Percentiles rank a stretch among this genome's conserved stretches.
phyloP scores from a whole-genome alignment of 37 sponge, comb jelly and placozoan genomes.

The Crambe crambe region DNA sequence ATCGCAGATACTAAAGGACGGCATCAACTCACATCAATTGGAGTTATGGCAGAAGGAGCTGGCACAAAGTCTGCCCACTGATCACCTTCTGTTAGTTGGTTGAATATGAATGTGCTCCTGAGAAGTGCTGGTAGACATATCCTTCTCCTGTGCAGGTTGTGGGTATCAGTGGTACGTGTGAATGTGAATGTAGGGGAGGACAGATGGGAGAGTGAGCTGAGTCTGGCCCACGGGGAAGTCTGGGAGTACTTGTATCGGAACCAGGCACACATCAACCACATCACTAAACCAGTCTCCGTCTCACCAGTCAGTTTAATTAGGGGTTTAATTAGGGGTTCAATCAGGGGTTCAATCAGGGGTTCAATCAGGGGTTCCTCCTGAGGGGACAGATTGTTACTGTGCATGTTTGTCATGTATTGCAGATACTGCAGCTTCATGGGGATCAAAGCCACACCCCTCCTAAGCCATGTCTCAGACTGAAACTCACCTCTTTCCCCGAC shows the following conservation, averaged over 20 bases:
- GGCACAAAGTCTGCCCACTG: slow-evolving; percentile 36
- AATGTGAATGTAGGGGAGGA: slow-evolving; percentile 3
- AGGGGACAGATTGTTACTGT: no score
- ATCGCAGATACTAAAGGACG: slow-evolving; percentile 24
- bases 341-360: not conserved
- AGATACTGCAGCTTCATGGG: slow-evolving; percentile 23
- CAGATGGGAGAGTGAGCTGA: slow-evolving; percentile 21
- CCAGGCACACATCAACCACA: slow-evolving; percentile 28
- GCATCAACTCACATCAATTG: slow-evolving; percentile 17
- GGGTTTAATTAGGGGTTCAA: not conserved
- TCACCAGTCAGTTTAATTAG: slow-evolving; percentile 24
- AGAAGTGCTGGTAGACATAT: not conserved
- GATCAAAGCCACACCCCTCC: slow-evolving; percentile 5
- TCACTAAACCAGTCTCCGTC: slow-evolving; percentile 57
- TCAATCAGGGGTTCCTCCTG: no score
- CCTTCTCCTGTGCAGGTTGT: slow-evolving; percentile 18
- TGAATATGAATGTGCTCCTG: not conserved
- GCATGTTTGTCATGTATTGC: not conserved
- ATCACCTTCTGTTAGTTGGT: slow-evolving; percentile 69
- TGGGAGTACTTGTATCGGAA: slow-evolving; percentile 63
- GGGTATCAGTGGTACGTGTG: slow-evolving; percentile 32
- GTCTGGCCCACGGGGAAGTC: slow-evolving; percentile 35
- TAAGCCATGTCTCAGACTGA: slow-evolving; percentile 29
- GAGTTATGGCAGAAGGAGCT: slow-evolving; percentile 23
- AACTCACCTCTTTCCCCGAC: slow-evolving; percentile 12